Evolutionary conservation across 2,113 vertebrate species (phyloP).

Genomic region (Oryzias curvinotus): DNA sequence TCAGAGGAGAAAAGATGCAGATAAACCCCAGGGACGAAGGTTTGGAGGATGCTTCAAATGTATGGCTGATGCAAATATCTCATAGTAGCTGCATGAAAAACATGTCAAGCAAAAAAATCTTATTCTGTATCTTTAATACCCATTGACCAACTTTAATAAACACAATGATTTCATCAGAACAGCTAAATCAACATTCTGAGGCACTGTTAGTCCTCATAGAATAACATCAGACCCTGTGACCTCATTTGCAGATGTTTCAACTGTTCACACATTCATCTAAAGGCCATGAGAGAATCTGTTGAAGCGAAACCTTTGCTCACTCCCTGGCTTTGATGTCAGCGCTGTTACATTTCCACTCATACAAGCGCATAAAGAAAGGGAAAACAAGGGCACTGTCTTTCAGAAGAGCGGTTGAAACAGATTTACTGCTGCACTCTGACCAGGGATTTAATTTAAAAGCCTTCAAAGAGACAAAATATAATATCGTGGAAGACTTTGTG

Average conservation of each 20-base stretch:
- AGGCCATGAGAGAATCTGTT: constrained; percentile 24
- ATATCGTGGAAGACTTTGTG: constrained; percentile 33
- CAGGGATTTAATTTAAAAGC: constrained; percentile 48
- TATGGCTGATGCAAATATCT: no score
- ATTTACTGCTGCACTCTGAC: constrained; percentile 55
- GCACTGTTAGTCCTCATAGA: no score
- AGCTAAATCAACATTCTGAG: no score
- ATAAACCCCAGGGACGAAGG: no score
- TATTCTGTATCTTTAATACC: no score
- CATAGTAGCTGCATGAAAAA: no score
- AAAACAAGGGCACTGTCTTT: constrained; percentile 31
- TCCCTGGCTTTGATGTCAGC: constrained; percentile 45
- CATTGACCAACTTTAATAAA: no score
- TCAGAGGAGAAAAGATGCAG: no score
- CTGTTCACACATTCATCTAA: constrained; percentile 30
- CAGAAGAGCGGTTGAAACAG: constrained; percentile 48
- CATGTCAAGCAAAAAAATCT: no score
- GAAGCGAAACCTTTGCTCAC: constrained; percentile 26
- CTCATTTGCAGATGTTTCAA: constrained; percentile 51
- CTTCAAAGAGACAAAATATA: constrained; percentile 29
- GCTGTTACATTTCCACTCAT: constrained; percentile 26
- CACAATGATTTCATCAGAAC: no score
- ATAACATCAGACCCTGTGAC: constrained; percentile 27
- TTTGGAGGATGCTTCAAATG: no score
- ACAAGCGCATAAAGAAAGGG: constrained; percentile 4